Evolutionary conservation across 2,888 invertebrate genomes (phyloP).

Genomic region (Aleiodes leptofemur): DNA sequence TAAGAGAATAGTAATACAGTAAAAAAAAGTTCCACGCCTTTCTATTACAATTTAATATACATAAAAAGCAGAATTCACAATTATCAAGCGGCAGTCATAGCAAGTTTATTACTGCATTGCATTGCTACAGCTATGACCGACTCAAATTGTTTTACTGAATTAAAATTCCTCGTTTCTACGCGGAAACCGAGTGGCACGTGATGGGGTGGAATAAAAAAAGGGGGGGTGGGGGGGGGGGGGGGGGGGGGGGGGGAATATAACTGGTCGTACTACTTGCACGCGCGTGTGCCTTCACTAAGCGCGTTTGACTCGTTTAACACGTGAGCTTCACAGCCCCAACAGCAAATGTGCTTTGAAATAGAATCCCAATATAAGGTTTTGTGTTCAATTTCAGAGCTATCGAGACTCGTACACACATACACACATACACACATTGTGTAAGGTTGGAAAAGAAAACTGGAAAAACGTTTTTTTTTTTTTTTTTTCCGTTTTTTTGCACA

Average conservation of each 20-base stretch:
- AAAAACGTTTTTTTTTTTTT: too few relatives aligned
- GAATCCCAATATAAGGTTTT: too few relatives aligned
- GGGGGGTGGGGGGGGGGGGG: neutral
- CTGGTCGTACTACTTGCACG: conserved; percentile 5
- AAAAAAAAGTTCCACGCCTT: too few relatives aligned
- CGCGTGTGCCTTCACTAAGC: conserved; percentile 1
- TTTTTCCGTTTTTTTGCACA: too few relatives aligned
- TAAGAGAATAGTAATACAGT: too few relatives aligned
- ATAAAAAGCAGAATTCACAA: too few relatives aligned
- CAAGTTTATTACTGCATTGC: conserved; percentile 44
- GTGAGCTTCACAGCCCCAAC: conserved; percentile 11
- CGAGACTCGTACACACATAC: too few relatives aligned
- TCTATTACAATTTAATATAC: too few relatives aligned
- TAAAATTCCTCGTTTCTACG: conserved; percentile 50
- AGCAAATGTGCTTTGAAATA: neutral
- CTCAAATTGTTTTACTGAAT: conserved; percentile 49
- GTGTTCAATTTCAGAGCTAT: too few relatives aligned
- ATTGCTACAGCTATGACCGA: conserved; percentile 18
- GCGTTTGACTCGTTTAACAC: conserved; percentile 8
- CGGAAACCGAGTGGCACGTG: conserved; percentile 22
- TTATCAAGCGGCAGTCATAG: conserved; percentile 8
- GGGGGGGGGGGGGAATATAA: neutral
- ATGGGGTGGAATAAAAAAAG: neutral
- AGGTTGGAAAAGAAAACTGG: too few relatives aligned
- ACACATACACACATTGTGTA: too few relatives aligned